These are phyloP conservation scores for Tenebrio molitor DNA, from an alignment of 1,140 invertebrate species.

Conservation along the genomic window DNA sequence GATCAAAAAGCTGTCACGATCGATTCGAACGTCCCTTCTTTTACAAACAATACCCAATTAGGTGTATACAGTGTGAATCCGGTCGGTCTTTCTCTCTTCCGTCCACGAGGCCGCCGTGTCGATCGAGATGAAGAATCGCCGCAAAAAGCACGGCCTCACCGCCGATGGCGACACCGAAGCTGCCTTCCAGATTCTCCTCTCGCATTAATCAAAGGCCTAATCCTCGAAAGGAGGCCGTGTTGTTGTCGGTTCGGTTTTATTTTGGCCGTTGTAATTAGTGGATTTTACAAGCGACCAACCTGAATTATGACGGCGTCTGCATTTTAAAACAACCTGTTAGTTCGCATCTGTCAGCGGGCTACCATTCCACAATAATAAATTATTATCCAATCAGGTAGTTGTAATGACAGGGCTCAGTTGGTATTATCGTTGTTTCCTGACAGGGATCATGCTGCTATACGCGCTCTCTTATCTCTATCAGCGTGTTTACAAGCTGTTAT, in stretches of 20 bases:
- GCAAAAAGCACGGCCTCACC: not conserved
- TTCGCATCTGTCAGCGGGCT: conserved; percentile 39
- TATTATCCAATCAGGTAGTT: conserved; percentile 46
- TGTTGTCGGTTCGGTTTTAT: conserved; percentile 29
- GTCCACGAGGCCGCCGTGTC: too few relatives aligned
- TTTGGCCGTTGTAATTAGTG: conserved; percentile 26
- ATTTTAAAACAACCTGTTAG: conserved; percentile 44
- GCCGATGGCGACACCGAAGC: not conserved
- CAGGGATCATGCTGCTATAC: conserved; percentile 40
- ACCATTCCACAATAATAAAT: conserved; percentile 34
- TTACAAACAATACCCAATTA: too few relatives aligned
- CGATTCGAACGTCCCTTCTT: too few relatives aligned
- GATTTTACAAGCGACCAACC: conserved; percentile 22
- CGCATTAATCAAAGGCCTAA: conserved; percentile 26
- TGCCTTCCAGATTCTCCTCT: conserved; percentile 3
- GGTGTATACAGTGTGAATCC: too few relatives aligned
- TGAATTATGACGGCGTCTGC: conserved; percentile 35
- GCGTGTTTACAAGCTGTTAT: conserved; percentile 58
- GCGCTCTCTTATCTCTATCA: conserved; percentile 52
- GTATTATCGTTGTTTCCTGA: conserved; percentile 44
- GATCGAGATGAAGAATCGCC: too few relatives aligned
- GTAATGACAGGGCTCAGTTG: conserved; percentile 46
- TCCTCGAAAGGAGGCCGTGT: conserved; percentile 15
- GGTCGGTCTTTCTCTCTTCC: too few relatives aligned
- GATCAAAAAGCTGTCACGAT: too few relatives aligned